These are phyloP conservation scores for Rhizomys pruinosus DNA, from an alignment of 2,113 vertebrate genomes.

Conservation along the genomic window DNA sequence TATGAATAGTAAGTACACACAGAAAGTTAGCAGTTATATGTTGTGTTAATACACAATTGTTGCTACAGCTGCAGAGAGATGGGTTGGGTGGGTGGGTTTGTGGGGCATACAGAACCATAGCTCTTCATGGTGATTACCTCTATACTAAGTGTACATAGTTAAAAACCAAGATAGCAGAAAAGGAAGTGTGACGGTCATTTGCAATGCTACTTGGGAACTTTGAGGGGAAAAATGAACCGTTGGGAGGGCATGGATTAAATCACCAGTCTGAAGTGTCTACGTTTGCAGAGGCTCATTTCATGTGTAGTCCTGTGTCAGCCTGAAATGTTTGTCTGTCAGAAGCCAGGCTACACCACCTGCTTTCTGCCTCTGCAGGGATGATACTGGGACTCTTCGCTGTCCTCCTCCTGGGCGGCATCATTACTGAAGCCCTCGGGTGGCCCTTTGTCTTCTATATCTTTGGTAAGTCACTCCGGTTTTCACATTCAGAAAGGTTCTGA, in stretches of 20 bases:
- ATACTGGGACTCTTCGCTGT: constrained; percentile 85
- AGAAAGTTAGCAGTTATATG: too few species aligned
- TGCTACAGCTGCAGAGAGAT: too few species aligned
- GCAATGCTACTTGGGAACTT: background rate
- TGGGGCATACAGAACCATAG: background rate
- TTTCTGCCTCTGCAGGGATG: constrained; percentile 69
- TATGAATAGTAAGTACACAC: background rate
- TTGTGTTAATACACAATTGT: too few species aligned
- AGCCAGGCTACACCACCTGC: background rate
- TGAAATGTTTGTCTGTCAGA: background rate
- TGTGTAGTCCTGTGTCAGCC: background rate
- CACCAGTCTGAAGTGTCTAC: background rate
- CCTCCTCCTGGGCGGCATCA: constrained; percentile 86
- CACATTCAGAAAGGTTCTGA: background rate
- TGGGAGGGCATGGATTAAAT: background rate
- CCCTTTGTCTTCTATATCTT: constrained; percentile 90
- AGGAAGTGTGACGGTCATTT: background rate
- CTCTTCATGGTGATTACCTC: background rate
- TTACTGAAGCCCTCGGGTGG: constrained; percentile 88
- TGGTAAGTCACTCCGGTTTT: constrained; percentile 81
- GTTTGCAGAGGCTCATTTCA: background rate
- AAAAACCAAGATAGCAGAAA: constrained; percentile 21
- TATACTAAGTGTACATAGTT: background rate
- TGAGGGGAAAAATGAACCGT: background rate
- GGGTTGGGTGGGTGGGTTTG: background rate